A percentile compares a stretch with the other conserved stretches of the same genome.
phyloP scores from a whole-genome alignment of 92 coral and sea anemone species.

The Zoanthus solanderi region DNA sequence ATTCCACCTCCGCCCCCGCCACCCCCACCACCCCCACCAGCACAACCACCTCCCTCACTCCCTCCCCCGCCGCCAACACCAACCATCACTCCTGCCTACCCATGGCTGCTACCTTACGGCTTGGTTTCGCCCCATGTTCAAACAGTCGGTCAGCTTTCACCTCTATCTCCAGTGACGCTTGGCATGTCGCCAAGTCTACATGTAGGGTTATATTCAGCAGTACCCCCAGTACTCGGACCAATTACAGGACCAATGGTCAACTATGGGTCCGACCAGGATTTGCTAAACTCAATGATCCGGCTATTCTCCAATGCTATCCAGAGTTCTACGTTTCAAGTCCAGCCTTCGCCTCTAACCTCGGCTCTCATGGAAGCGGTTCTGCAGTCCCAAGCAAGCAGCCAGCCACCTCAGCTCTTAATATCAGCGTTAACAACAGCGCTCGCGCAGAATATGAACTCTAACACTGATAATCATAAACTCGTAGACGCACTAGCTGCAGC shows the following conservation, averaged over 20 bases:
- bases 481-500: slow-evolving; percentile 31
- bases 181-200: slow-evolving; percentile 23
- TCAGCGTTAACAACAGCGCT: slow-evolving; percentile 39
- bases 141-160: not conserved
- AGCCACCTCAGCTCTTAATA: slow-evolving; percentile 33
- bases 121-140: not conserved
- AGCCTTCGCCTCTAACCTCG: slow-evolving; percentile 24
- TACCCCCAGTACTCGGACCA: slow-evolving; percentile 10
- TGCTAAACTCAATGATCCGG: slow-evolving; percentile 26
- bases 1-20: not conserved
- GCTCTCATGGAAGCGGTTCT: slow-evolving; percentile 39
- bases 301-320: slow-evolving; percentile 32
- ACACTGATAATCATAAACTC: slow-evolving; percentile 26
- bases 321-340: slow-evolving; percentile 23
- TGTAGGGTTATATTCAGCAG: slow-evolving; percentile 12
- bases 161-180: slow-evolving; percentile 18
- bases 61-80: not conserved
- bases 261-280: slow-evolving; percentile 26
- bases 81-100: not conserved
- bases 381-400: slow-evolving; percentile 15
- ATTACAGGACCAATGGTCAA: slow-evolving; percentile 20
- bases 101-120: slow-evolving; percentile 21
- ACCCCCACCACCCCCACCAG: not conserved
- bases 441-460: slow-evolving; percentile 29
- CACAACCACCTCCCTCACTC: not conserved